Conservation (phyloP, 2,888 invertebrate genomes). For the Ennomos fuscantarius region DNA sequence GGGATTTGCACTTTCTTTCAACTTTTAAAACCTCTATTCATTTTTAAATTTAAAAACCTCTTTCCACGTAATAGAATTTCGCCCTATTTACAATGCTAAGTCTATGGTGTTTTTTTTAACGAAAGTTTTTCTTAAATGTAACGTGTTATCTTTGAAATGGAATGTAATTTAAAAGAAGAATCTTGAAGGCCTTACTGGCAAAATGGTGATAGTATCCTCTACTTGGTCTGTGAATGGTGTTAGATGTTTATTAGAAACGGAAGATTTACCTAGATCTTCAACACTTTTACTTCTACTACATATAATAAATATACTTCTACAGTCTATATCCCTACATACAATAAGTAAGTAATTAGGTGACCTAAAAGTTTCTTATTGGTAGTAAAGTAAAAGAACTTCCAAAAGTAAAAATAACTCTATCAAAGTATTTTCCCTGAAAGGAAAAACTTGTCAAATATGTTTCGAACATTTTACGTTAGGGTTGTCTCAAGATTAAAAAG, state of each 20-base stretch:
- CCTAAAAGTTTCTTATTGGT: conserved; percentile 2
- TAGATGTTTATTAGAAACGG: no score
- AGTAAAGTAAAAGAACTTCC: background rate
- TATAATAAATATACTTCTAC: no score
- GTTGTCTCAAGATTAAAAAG: background rate
- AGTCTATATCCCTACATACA: no score
- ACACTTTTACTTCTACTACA: no score
- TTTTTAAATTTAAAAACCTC: no score
- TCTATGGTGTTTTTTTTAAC: no score
- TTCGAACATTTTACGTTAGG: background rate
- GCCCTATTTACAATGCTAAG: no score
- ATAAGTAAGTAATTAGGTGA: conserved; percentile 3
- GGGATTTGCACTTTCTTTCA: conserved; percentile 23
- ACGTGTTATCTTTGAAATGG: background rate
- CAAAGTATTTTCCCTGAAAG: background rate
- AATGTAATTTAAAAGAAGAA: background rate
- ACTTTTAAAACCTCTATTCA: conserved; percentile 3
- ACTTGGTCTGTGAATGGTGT: no score
- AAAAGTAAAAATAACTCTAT: background rate
- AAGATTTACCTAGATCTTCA: no score
- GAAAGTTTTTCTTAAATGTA: conserved; percentile 1
- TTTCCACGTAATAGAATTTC: no score
- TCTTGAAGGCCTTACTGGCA: no score
- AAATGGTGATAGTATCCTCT: no score
- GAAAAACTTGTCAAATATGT: conserved; percentile 5